Percentiles rank a stretch among this genome's conserved stretches.
phyloP scores from a whole-genome alignment of 1,140 invertebrate genomes.

The Ceratina calcarata region DNA sequence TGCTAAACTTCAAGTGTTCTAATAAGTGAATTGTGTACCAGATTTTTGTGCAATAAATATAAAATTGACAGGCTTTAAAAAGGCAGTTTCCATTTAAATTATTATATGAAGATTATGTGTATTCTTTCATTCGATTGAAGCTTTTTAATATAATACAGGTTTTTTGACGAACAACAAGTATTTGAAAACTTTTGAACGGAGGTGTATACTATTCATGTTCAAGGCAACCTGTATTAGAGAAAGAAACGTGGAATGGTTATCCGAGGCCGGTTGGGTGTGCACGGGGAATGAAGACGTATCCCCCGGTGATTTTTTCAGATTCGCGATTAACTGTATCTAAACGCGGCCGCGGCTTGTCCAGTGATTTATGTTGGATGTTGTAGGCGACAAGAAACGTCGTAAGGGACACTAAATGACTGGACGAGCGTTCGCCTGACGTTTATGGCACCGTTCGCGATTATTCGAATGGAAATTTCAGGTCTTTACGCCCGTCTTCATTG shows the following conservation, averaged over 20 bases:
- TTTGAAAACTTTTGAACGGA: too few species aligned
- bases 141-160: too few species aligned
- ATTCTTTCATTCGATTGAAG: too few species aligned
- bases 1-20: too few species aligned
- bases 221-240: background rate
- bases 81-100: too few species aligned
- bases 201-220: too few species aligned
- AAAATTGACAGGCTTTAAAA: too few species aligned
- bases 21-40: too few species aligned
- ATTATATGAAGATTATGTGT: too few species aligned
- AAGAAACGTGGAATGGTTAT: conserved; percentile 1
- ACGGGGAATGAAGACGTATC: conserved; percentile 11
- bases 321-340: conserved; percentile 16
- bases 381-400: conserved; percentile 4
- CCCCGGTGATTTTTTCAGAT: background rate
- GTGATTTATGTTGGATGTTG: conserved; percentile 28
- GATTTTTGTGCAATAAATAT: too few species aligned
- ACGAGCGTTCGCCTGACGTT: background rate
- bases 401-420: background rate
- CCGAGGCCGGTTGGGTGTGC: background rate
- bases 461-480: background rate
- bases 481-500: conserved; percentile 2
- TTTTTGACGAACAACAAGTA: too few species aligned
- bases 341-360: background rate
- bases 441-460: background rate